Conservation (phyloP, 2,888 invertebrate genomes). For the Agonopterix arenella region DNA sequence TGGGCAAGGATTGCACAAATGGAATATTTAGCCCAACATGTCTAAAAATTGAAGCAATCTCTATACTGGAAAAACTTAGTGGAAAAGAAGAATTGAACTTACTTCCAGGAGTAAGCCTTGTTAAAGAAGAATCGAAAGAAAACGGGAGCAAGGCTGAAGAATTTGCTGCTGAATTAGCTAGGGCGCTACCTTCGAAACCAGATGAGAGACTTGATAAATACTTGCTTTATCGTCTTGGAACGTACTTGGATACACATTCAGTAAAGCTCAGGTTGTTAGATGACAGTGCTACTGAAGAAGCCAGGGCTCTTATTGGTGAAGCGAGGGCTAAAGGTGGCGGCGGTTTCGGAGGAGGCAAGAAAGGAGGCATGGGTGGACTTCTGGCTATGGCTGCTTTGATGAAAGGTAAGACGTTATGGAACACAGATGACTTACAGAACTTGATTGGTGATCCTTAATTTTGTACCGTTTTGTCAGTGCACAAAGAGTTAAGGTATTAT, state of each 20-base stretch:
- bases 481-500: no score
- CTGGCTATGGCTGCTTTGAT: slow-evolving; percentile 78
- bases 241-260: slow-evolving; percentile 84
- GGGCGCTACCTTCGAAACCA: slow-evolving; percentile 85
- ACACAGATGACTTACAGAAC: background rate
- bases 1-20: slow-evolving; percentile 55
- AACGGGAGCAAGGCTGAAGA: slow-evolving; percentile 80
- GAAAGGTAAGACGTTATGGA: slow-evolving; percentile 70
- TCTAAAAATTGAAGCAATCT: slow-evolving; percentile 63
- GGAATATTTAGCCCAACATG: slow-evolving; percentile 64
- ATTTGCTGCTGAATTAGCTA: slow-evolving; percentile 83
- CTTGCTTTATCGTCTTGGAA: slow-evolving; percentile 82
- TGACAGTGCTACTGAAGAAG: slow-evolving; percentile 76
- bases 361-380: slow-evolving; percentile 71
- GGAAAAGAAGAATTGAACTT: slow-evolving; percentile 56
- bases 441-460: no score
- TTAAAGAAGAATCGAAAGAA: slow-evolving; percentile 74
- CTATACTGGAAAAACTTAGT: slow-evolving; percentile 56
- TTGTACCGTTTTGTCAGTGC: background rate
- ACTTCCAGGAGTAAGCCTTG: slow-evolving; percentile 78
- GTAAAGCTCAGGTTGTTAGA: slow-evolving; percentile 84
- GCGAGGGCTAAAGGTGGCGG: slow-evolving; percentile 71
- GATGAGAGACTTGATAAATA: slow-evolving; percentile 86
- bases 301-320: slow-evolving; percentile 74
- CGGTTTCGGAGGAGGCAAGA: slow-evolving; percentile 48